Base-by-base conservation (phyloP, 2,797 vertebrate genomes). In the Hippopotamyrus pictus region DNA sequence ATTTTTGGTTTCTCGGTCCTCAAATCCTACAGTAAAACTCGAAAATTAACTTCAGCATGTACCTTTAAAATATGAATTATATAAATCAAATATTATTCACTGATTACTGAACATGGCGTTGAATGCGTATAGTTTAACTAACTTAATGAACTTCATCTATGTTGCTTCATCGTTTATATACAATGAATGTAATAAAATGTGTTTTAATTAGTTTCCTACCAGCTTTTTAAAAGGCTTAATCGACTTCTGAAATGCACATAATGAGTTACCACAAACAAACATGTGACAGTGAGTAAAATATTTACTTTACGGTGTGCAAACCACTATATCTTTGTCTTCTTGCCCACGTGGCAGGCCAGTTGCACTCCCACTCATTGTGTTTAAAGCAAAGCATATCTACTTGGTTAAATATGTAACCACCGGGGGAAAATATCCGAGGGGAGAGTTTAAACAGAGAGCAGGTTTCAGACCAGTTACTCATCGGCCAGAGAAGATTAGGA, bases 241-340 rank as follows among this genome's bases (percentile, higher is more conserved):
- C n/a, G 29, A 9, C 11, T 84, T 50, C 46, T 84, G 82, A 84
- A 84, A 84, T 29, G 46, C 44, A 51, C n/a, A 85, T 85, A 85
- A 85, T 50, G 82, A 85, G 82, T 85, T 85, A 82, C 76, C 76
- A 46, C 19, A 82, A 46, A 44, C 44, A 85, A 85, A 85, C 82
- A 85, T 82, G 76, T 82, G 76, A 82, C 82, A 50, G 82, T 85
- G 82, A 85, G 44, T 85, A 85, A 85, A 85, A 85, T 85, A 51
- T 85, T 85, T 85, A 85, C 82, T 85, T 59, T 59, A 87, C 14
- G 48, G 29, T 54, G 51, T 57, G 46, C 53, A 54, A 87, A 87
- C 51, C 22, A 57, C 50, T 19, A 19, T 57, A 87, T 87, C 53
- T 87, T 41, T 62, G 54, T 59, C 86, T 54, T 57, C 85, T 54